Base-by-base conservation (phyloP, 1,140 invertebrate species). In the Drosophila lowei region DNA sequence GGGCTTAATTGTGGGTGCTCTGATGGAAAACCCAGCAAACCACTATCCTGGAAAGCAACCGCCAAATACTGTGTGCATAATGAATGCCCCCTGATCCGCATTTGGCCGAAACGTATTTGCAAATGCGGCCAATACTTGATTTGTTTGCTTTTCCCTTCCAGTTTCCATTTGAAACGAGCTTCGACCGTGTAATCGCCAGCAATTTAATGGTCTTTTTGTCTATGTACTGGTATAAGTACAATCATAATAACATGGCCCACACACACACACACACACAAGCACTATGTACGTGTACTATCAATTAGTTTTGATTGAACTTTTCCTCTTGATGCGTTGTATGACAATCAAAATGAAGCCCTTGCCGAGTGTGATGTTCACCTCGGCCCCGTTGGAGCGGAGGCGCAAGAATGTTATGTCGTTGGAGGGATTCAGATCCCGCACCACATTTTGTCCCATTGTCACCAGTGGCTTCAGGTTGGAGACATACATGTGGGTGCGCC, bases 331-430 rank as follows among this genome's bases (percentile, higher is more conserved):
- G 15, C 41, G 47, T 38, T 85, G 80, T 6, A 86, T 44, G 1
- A 74, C 55, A 3, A 74, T 71, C 25, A 85, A 6, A 2, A 67
- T 67, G 9, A 85, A 85, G 0, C 80, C 77, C 0, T 11, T 1
- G 4, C 54, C 56, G n/a, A 81, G 21, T 0, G 77, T 66, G 23
- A 86, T 58, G 42, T 86, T 77, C 11, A 86, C 62, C 93, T 99
- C 98, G 91, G 97, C 95, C 77, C 97, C 97, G 80, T 96, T 97
- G 53, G 97, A 97, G 68, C 97, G 93, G 41, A 99, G 94, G 15
- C 98, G 93, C 18, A 99, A 90, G 76, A 97, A 97, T 1, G 95
- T 95, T n/a, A 97, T 92, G 77, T 97, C 96, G 90, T 97, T 96
- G 1, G 93, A 93, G n/a, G 95, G 94, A 88, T 97, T 96, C 71